phyloP scores from a whole-genome alignment of 2,113 vertebrate genomes.

The Paramisgurnus dabryanus region DNA sequence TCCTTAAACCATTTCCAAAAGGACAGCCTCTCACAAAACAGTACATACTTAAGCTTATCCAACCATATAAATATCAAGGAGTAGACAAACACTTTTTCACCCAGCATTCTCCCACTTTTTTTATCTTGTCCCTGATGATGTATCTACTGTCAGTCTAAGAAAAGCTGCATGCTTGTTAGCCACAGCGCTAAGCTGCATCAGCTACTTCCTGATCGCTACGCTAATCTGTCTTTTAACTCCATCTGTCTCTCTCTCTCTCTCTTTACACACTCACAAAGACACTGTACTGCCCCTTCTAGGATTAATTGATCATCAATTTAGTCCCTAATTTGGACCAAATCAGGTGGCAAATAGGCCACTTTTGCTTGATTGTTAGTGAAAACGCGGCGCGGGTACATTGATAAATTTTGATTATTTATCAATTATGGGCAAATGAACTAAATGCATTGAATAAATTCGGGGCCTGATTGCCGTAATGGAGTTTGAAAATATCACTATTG shows the following conservation, averaged over 20 bases:
- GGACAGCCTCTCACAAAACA: no score
- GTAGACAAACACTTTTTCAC: neutral
- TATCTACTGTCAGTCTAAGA: conserved; percentile 25
- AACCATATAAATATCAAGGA: no score
- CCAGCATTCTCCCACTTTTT: neutral
- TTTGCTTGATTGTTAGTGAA: conserved; percentile 99
- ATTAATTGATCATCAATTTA: conserved; percentile 99
- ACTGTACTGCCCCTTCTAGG: conserved; percentile 93
- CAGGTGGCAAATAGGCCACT: conserved; percentile 99
- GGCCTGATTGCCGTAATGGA: conserved; percentile 98
- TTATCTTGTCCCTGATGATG: neutral
- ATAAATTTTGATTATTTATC: conserved; percentile 99
- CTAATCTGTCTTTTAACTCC: conserved; percentile 90
- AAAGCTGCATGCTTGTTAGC: conserved; percentile 80
- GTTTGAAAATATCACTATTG: conserved; percentile 99
- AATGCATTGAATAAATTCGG: conserved; percentile 98
- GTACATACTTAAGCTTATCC: no score
- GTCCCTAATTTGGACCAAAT: conserved; percentile 98
- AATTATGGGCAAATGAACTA: conserved; percentile 99
- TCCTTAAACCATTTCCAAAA: no score
- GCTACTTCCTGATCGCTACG: conserved; percentile 83
- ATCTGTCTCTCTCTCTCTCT: conserved; percentile 84
- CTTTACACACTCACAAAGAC: conserved; percentile 56
- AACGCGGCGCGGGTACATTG: conserved; percentile 97
- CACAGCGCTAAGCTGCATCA: conserved; percentile 77